Base-by-base conservation (phyloP, 2,113 vertebrate genomes). In the Manacus vitellinus region DNA sequence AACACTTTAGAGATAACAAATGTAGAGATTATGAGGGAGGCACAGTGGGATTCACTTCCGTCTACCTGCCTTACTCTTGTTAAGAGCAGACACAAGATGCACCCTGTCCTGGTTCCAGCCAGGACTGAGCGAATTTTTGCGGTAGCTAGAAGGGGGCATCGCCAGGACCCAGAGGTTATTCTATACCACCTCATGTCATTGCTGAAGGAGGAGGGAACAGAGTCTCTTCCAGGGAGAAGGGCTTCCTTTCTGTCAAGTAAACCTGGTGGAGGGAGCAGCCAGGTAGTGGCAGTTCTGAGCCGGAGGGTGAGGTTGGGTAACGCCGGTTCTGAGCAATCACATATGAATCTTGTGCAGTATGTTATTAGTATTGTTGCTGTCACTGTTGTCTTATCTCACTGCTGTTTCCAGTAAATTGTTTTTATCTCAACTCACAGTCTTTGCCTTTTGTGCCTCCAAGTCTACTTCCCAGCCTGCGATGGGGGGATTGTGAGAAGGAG, bases 291-390 rank as follows among this genome's bases (percentile, higher is more conserved):
- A 49, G 19, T 30, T 47, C 16, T 39, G 54, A 62, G 5, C 8
- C 33, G 30, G 47, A 54, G 6, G 2, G 1, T 39, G 19, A 4
- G 28, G 15, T 6, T 30, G 6, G 39, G 28, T 55, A 54, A 55
- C 0, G 0, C 19, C 24, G 2, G 28, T 78, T 46, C 23, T 23
- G 33, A 54, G 12, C 23, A 62, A 27, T 62, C 23, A 54, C 0
- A 0, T 8, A 41, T 30, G 39, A 54, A 55, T n/a, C 28, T 37
- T 46, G 4, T 28, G 54, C 8, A 39, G 6, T 24, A 54, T 23
- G 8, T 10, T 78, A n/a, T 20, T 62, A 55, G 19, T 39, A 87
- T 5, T 47, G n/a, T 24, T 44, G 14, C 28, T 43, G 19, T 22
- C 43, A 15, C 6, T 43, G 14, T 65, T 65, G 44, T 65, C 19